Percentiles rank a stretch among this genome's conserved stretches.
Conservation (phyloP, 2,888 invertebrate genomes). For the Cataglyphis albicans region DNA sequence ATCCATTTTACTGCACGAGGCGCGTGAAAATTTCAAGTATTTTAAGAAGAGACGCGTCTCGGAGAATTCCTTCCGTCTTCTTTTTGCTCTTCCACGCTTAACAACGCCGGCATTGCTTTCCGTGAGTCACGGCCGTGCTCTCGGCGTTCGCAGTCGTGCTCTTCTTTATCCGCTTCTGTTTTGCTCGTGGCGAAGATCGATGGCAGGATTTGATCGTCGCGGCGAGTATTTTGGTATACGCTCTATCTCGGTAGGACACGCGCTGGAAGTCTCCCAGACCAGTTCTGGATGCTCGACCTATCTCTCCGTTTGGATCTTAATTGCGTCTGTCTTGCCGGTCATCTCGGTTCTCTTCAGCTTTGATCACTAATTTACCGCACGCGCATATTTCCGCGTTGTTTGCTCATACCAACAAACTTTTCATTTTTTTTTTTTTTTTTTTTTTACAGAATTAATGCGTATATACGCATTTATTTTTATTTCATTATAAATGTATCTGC, state of each 20-base stretch:
- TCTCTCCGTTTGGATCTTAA: conserved; percentile 27
- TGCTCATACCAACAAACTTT: background rate
- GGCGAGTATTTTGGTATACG: conserved; percentile 52
- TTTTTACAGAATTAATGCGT: background rate
- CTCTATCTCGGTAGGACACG: conserved; percentile 41
- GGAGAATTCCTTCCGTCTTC: background rate
- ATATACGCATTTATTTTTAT: background rate
- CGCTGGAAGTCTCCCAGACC: conserved; percentile 36
- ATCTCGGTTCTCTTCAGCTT: background rate
- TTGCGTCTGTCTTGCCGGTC: background rate
- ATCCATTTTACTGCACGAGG: background rate
- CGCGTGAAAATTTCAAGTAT: conserved; percentile 26
- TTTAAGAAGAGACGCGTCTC: conserved; percentile 26
- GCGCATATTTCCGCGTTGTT: background rate
- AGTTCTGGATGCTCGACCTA: conserved; percentile 34
- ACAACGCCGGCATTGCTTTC: background rate
- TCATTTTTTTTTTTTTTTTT: background rate
- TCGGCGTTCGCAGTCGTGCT: conserved; percentile 12
- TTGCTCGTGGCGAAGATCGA: conserved; percentile 53
- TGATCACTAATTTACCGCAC: background rate
- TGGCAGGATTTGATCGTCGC: conserved; percentile 47
- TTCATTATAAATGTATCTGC: background rate
- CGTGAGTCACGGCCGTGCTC: conserved; percentile 40
- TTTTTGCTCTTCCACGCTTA: background rate
- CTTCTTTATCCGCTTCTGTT: conserved; percentile 44